A percentile compares a stretch with the other conserved stretches of the same genome.
Evolutionary conservation across 2,797 vertebrate species (phyloP).

Genomic region (Ctenopoma multispine): DNA sequence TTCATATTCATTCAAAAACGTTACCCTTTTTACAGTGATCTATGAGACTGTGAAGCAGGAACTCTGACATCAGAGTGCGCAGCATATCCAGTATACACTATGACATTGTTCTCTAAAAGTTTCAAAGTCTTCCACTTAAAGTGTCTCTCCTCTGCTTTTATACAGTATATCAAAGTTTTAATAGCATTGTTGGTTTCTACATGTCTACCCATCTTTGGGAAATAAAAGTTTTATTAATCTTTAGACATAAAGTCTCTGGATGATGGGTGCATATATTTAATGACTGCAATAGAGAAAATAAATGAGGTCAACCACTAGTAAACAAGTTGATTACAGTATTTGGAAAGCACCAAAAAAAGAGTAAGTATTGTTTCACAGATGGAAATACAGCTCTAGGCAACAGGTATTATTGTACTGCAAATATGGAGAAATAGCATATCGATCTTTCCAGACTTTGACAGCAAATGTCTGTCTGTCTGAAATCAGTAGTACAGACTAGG

Average conservation of each 20-base stretch:
- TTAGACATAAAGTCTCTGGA: not conserved
- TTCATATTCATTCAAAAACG: too few species aligned
- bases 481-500: slow-evolving; percentile 18
- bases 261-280: slow-evolving; percentile 21
- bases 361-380: slow-evolving; percentile 53
- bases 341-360: slow-evolving; percentile 48
- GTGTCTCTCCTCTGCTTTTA: not conserved
- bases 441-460: not conserved
- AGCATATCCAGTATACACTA: too few species aligned
- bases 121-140: too few species aligned
- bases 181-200: not conserved
- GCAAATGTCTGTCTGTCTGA: not conserved
- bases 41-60: too few species aligned
- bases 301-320: slow-evolving; percentile 33
- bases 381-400: slow-evolving; percentile 22
- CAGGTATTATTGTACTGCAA: slow-evolving; percentile 35
- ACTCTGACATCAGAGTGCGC: too few species aligned
- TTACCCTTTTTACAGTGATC: too few species aligned
- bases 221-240: slow-evolving; percentile 12
- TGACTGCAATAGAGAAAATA: slow-evolving; percentile 26
- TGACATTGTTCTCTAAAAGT: too few species aligned
- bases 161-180: not conserved
- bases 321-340: slow-evolving; percentile 58
- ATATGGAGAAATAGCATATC: not conserved
- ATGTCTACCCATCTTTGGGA: not conserved